Percentiles rank a stretch among this genome's conserved stretches.
Conservation (phyloP, 2,888 invertebrate genomes). For the Aphidoletes aphidimyza region DNA sequence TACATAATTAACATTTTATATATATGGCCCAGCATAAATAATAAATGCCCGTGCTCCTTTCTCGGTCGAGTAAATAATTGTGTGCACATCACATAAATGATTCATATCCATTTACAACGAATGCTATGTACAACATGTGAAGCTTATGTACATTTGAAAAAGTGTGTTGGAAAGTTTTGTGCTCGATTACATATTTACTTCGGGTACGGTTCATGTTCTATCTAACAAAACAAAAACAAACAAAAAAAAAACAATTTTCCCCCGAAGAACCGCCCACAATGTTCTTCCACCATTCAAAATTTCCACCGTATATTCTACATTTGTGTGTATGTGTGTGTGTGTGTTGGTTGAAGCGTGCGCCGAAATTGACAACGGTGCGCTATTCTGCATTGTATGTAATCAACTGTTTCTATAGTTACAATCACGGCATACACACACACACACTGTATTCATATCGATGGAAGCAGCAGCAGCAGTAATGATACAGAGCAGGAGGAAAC, state of each 20-base stretch:
- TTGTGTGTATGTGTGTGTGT: neutral
- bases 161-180: neutral
- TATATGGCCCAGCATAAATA: slow-evolving; percentile 17
- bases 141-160: neutral
- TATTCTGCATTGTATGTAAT: slow-evolving; percentile 30
- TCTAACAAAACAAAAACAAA: too few relatives aligned
- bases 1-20: slow-evolving; percentile 46
- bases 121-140: neutral
- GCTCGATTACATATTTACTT: neutral
- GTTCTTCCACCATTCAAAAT: slow-evolving; percentile 4
- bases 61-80: slow-evolving; percentile 28
- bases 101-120: neutral
- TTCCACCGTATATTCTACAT: neutral
- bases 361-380: neutral
- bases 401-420: slow-evolving; percentile 45
- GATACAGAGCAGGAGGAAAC: neutral
- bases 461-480: neutral
- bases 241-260: neutral
- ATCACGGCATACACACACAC: neutral
- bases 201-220: neutral
- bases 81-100: slow-evolving; percentile 36
- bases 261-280: neutral
- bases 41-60: slow-evolving; percentile 18
- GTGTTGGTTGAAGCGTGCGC: slow-evolving; percentile 28
- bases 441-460: neutral